Base-by-base conservation (phyloP, 2,888 invertebrate species). In the Zelleria hepariella region DNA sequence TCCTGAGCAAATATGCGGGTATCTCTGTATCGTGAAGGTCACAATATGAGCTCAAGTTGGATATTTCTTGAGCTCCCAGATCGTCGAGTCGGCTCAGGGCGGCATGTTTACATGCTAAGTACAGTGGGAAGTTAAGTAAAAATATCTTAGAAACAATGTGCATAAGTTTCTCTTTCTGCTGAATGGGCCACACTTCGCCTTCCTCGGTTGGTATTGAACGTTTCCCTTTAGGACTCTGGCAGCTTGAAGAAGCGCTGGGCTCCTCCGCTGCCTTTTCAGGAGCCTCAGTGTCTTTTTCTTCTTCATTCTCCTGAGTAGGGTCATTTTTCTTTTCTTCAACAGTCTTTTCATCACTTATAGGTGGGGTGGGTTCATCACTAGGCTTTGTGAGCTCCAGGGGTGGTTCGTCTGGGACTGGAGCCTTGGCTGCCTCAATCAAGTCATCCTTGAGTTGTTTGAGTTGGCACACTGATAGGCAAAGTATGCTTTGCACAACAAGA, bases 11-110 rank as follows among this genome's bases (percentile, higher is more conserved):
- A 78, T 95, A 96, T 61, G 96, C 94, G 25, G 97, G 96, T 74
- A 97, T 95, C 82, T 98, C 98, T 59, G 96, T 95, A 82, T 98
- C 98, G 85, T 97, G 95, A 57, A 97, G 90, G 86, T 98, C 97
- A 87, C 97, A 97, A 77, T 94, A 96, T 64, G 93, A 91, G 78
- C 94, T 93, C 65, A 95, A 83, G 69, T 91, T 92, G 69, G 92
- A 93, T 80, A 94, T 94, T 85, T 97, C 97, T 74, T 95, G 95
- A 68, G 95, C 93, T 8, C 94, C 93, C 7, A 96, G 88, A 69
- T 96, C 96, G 86, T 96, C 96, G 62, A 95, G 82, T 65, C 95
- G 93, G 57, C 94, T 92, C 71, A 95, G 93, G 61, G 94, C 93
- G 58, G 94, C 94, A 72, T 95, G 95, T 80, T 96, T 96, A 82